Base-by-base conservation (phyloP, 2,888 invertebrate genomes). In the Thymelicus acteon region DNA sequence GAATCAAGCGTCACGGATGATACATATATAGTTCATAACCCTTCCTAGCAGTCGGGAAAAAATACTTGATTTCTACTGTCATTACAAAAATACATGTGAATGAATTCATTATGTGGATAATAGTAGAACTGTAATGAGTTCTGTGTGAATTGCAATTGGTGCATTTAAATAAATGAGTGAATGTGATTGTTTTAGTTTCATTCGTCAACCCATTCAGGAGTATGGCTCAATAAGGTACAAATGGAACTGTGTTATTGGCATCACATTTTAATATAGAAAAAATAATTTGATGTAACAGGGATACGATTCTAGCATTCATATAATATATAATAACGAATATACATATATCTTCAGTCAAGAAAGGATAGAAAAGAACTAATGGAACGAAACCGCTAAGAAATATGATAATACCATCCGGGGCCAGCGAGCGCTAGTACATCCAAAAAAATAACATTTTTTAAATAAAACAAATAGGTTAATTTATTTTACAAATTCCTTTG, bases 381-480 rank as follows among this genome's bases (percentile, higher is more conserved):
- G 77, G 80, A 78, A 78, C 79, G 80, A 75, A 76, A 82, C 75
- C 78, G 75, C 75, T 79, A 88, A 88, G 87, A 90, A 90, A 89
- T 85, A 90, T 88, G 87, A 89, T 86, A 88, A 82, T 76, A 78
- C 73, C 70, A 75, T 74, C 76, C 72, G 78, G 82, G 81, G 79
- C 79, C 77, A 80, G 79, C 81, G 80, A 81, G 80, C 75, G 72
- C 19, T 67, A 75, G 72, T 44, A 37, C 52, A 39, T 52, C n/a
- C 31, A 70, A 77, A 75, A 75, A 72, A 76, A 74, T 73, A 79
- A 76, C 61, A 76, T 73, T 77, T 79, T 85, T 85, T 83, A 91
- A 93, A 93, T 93, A 92, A 93, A 93, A 93, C 93, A 91, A 93
- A 91, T 93, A 91, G 84, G 90, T 93, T 92, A 93, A 92, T 93